Evolutionary conservation across 2,113 vertebrate genomes (phyloP).

Genomic region (Thermophis baileyi): DNA sequence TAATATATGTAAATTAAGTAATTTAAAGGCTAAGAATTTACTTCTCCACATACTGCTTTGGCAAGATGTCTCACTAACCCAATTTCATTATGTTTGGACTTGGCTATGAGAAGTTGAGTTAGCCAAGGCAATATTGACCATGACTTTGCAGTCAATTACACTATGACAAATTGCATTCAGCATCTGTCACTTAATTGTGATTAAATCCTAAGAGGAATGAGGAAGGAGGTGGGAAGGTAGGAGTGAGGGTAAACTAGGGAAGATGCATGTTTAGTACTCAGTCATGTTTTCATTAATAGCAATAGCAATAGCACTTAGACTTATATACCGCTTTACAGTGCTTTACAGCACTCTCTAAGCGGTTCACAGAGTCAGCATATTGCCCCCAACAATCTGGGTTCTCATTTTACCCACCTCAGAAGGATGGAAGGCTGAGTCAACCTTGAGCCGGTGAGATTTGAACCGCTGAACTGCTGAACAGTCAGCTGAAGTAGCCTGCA

Average conservation of each 20-base stretch:
- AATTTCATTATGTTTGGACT: constrained; percentile 28
- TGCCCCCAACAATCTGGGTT: too few species aligned
- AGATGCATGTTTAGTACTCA: not conserved
- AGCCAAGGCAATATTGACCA: constrained; percentile 32
- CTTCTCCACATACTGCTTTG: not conserved
- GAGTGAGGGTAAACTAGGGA: not conserved
- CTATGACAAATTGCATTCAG: constrained; percentile 28
- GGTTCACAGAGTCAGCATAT: too few species aligned
- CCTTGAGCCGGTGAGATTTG: too few species aligned
- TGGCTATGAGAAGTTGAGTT: constrained; percentile 14
- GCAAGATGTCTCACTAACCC: constrained; percentile 21
- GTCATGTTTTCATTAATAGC: not conserved
- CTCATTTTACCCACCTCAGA: too few species aligned
- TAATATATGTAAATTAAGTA: constrained; percentile 17
- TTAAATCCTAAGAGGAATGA: constrained; percentile 3
- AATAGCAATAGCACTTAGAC: too few species aligned
- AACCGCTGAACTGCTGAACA: too few species aligned
- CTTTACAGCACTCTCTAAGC: too few species aligned
- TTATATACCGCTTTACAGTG: too few species aligned
- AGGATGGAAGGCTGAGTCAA: too few species aligned
- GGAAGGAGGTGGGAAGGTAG: not conserved
- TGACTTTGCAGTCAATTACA: constrained; percentile 34
- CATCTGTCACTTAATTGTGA: constrained; percentile 31
- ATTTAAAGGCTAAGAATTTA: constrained; percentile 10
- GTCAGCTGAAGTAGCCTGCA: too few species aligned